A percentile compares a stretch with the other conserved stretches of the same genome.
Conservation (phyloP, 2,113 vertebrate species). For the Callorhinus ursinus region DNA sequence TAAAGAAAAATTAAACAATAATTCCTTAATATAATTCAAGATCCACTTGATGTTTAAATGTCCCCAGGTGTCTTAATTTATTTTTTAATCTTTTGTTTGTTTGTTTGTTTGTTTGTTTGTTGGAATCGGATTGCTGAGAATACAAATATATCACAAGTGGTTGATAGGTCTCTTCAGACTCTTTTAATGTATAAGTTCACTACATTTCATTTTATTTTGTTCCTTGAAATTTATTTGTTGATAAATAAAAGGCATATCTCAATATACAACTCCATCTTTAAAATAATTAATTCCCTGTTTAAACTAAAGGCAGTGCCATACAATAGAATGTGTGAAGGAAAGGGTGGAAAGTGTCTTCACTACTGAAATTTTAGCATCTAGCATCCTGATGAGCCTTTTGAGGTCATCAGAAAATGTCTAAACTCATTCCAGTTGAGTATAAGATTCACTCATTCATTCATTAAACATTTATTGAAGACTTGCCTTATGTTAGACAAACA, state of each 20-base stretch:
- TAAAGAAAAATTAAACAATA: constrained; percentile 44
- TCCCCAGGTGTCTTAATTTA: background rate
- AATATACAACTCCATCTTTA: constrained; percentile 38
- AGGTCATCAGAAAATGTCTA: background rate
- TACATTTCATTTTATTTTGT: background rate
- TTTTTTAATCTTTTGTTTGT: constrained; percentile 24
- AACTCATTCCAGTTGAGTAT: background rate
- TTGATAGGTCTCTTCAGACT: background rate
- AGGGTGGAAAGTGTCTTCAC: background rate
- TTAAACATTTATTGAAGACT: background rate
- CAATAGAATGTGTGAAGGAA: background rate
- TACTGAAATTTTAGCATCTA: background rate
- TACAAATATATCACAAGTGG: background rate
- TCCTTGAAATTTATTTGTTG: constrained; percentile 40
- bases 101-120: background rate
- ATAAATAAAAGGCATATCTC: background rate
- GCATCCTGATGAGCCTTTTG: background rate
- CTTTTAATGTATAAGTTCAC: background rate
- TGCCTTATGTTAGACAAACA: background rate
- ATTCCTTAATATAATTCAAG: background rate
- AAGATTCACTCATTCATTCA: background rate
- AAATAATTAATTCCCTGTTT: constrained; percentile 15
- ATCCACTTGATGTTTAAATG: background rate
- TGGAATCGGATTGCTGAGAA: background rate
- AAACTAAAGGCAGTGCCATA: background rate